These are phyloP conservation scores for Trematocara stigmaticum DNA, from an alignment of 2,113 vertebrate genomes.

Conservation along the genomic window DNA sequence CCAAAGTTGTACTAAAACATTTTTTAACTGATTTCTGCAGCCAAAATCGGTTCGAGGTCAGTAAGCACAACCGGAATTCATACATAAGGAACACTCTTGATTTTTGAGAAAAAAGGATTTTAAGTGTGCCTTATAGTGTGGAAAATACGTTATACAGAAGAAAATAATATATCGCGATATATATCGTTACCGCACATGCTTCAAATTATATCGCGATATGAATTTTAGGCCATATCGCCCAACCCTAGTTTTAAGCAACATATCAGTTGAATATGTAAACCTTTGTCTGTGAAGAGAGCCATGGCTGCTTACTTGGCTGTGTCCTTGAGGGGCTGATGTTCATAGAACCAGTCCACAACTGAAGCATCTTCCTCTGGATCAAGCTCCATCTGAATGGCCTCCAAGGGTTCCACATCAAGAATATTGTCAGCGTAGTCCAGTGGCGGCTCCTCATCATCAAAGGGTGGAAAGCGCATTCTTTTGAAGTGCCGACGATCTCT, in stretches of 20 bases:
- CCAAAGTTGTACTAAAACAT: too few relatives aligned
- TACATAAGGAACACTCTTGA: too few relatives aligned
- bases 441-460: slow-evolving; percentile 95
- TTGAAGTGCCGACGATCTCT: slow-evolving; percentile 96
- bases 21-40: too few relatives aligned
- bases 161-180: too few relatives aligned
- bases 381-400: slow-evolving; percentile 96
- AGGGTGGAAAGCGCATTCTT: slow-evolving; percentile 95
- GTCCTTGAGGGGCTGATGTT: slow-evolving; percentile 94
- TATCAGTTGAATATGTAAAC: neutral
- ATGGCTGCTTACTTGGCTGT: slow-evolving; percentile 78
- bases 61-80: too few relatives aligned
- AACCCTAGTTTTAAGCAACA: neutral
- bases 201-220: too few relatives aligned
- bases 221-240: too few relatives aligned
- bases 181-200: too few relatives aligned
- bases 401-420: slow-evolving; percentile 94
- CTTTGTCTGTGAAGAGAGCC: neutral
- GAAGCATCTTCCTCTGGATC: slow-evolving; percentile 90
- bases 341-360: slow-evolving; percentile 94
- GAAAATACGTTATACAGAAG: too few relatives aligned
- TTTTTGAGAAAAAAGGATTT: too few relatives aligned
- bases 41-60: too few relatives aligned
- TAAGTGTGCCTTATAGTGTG: too few relatives aligned
- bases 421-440: slow-evolving; percentile 98